Evolutionary conservation across 2,113 vertebrate species (phyloP), one percentile per base, ranked within the genome.

Genomic region (Tamias sibiricus): DNA sequence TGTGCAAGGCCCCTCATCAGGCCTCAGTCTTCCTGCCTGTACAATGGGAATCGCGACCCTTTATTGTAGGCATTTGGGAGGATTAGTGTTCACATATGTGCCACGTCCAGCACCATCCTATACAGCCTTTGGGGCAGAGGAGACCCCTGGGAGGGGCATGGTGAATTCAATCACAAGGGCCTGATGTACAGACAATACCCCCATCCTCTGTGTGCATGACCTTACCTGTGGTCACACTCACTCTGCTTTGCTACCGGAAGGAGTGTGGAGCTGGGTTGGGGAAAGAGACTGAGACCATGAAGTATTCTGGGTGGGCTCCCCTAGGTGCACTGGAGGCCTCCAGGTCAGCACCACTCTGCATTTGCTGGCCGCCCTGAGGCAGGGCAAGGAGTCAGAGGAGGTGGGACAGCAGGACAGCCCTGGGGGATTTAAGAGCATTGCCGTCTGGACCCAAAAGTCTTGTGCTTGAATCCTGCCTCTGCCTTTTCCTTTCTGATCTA

Each of bases 21-120:
- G 35, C 47, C 72, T 91, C 91, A 14, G 42, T 83, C 77, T 95
- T 97, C 32, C 30, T 62, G 4, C 30, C 59, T 81, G n/a, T 94
- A 54, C 77, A 90, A 57, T 85, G 62, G 64, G 47, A 93, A 66
- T 42, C 42, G 2, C 75, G 6, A 62, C 11, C 37, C 40, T 87
- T 95, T 74, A 22, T 74, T 64, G 30, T 8, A 71, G 52, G 37
- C 26, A 19, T 40, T 81, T 42, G 26, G 87, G 74, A 93, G 57
- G 57, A 64, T 69, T 59, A 28, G 22, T 22, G 13, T 42, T 93
- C 69, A 75, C 82, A 3, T 59, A 6, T n/a, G 0, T 44, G 54
- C 30, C 37, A 66, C 4, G 49, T 44, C 40, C 35, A 85, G 81
- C 66, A n/a, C 57, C 0, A 1, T 44, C 77, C 40, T 64, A 35